Conservation (phyloP, 2,113 vertebrate species). For the Perccottus glenii region DNA sequence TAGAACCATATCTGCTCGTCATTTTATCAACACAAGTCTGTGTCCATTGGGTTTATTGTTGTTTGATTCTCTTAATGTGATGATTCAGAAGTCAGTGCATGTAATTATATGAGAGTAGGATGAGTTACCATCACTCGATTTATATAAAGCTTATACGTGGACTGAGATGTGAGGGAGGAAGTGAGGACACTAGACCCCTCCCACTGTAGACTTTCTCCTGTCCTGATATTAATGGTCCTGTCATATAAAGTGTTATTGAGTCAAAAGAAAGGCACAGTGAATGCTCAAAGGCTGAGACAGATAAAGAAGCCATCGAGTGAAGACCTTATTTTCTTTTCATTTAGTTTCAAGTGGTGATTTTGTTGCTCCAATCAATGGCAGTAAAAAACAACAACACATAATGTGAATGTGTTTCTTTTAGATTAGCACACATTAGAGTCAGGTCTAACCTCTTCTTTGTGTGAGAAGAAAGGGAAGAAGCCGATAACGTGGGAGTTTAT, state of each 20-base stretch:
- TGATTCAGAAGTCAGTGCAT: too few species aligned
- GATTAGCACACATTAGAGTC: conserved; percentile 59
- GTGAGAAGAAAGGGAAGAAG: conserved; percentile 10
- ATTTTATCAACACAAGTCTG: too few species aligned
- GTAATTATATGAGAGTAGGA: not conserved
- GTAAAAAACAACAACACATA: conserved; percentile 59
- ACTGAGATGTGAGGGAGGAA: not conserved
- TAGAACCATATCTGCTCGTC: too few species aligned
- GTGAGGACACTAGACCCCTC: conserved; percentile 2
- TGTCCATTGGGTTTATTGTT: too few species aligned
- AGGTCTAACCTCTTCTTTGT: conserved; percentile 35
- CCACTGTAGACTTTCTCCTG: conserved; percentile 18
- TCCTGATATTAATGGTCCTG: conserved; percentile 48
- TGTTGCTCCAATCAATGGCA: conserved; percentile 46
- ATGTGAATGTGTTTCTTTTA: conserved; percentile 61
- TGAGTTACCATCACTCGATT: not conserved
- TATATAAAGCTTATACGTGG: not conserved
- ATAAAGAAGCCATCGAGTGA: conserved; percentile 50
- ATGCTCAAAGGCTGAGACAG: conserved; percentile 11
- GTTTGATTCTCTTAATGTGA: too few species aligned
- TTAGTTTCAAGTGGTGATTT: conserved; percentile 56
- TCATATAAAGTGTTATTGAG: conserved; percentile 52
- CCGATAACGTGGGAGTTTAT: conserved; percentile 53
- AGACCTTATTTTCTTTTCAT: conserved; percentile 64
- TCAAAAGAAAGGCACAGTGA: conserved; percentile 28